A percentile compares a stretch with the other conserved stretches of the same genome.
Conservation (phyloP, 2,797 vertebrate genomes). For the Triplophysa bombifrons region DNA sequence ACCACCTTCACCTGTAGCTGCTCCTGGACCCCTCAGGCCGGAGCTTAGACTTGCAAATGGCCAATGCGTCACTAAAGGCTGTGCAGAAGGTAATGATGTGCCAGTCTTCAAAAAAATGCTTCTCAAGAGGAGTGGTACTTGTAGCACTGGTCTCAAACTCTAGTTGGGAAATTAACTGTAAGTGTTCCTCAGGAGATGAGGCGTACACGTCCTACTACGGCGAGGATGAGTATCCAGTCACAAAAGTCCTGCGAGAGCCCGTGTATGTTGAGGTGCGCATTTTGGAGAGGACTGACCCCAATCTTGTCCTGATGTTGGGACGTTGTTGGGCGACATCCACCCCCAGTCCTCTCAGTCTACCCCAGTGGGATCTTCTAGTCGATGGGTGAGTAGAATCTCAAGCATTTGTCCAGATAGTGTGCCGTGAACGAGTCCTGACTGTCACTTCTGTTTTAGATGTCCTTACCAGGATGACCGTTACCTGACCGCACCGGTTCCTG, state of each 20-base stretch:
- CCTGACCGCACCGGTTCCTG: constrained; percentile 55
- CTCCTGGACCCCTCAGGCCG: constrained; percentile 63
- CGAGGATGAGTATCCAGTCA: constrained; percentile 31
- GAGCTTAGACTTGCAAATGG: constrained; percentile 70
- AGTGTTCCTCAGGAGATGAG: constrained; percentile 52
- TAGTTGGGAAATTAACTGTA: constrained; percentile 49
- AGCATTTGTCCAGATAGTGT: not conserved
- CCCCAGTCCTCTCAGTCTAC: not conserved
- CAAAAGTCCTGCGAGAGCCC: constrained; percentile 33
- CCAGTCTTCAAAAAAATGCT: constrained; percentile 27
- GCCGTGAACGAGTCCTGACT: not conserved
- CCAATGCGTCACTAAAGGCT: constrained; percentile 63
- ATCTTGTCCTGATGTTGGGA: constrained; percentile 32
- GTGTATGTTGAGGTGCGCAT: constrained; percentile 44
- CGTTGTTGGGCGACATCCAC: constrained; percentile 37
- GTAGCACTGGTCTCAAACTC: not conserved
- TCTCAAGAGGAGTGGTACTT: not conserved
- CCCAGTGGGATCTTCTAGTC: constrained; percentile 37
- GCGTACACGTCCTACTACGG: constrained; percentile 24
- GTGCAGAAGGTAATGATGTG: constrained; percentile 61
- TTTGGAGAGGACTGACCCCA: constrained; percentile 61
- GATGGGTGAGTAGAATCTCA: not conserved
- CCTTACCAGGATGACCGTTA: constrained; percentile 69
- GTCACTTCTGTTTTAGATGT: constrained; percentile 52
- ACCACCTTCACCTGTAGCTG: constrained; percentile 55